Evolutionary conservation across 2,797 vertebrate species (phyloP), one percentile per base, ranked within the genome.

Genomic region (Catharus ustulatus): DNA sequence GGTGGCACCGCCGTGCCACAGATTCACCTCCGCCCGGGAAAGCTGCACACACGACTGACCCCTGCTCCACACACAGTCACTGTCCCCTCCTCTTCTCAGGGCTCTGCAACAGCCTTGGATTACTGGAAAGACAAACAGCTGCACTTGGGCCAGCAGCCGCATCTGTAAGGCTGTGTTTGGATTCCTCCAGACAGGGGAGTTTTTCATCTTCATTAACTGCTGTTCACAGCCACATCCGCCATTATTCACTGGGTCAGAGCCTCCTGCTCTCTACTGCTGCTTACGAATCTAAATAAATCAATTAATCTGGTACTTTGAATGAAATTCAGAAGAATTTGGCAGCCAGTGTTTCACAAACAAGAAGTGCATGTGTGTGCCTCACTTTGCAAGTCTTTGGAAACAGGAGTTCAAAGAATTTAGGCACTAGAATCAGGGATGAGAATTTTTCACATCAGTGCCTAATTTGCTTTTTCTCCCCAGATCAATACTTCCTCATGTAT

Each of bases 121-220:
- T 74, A 75, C 87, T 77, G 84, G 32, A 72, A 92, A 92, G 94
- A 94, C 89, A 95, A 95, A 94, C 90, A 86, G 91, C 79, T 86
- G 82, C 89, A 66, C 90, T 95, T 69, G 91, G 94, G 90, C 95
- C 89, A 91, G 26, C 72, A 91, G 79, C 34, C 68, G 73, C 74
- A 17, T 74, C n/a, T 51, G 46, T 58, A 75, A 66, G 79, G 7
- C 69, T 80, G 68, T 93, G 88, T 93, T 91, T 96, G 89, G 93
- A 87, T 89, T 93, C 29, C 78, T 71, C 45, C 0, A 23, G 75
- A 77, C 92, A 85, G 84, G 78, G 68, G 64, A 94, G 88, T 29
- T 95, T 93, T 95, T 89, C 84, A 93, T 95, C 96, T 93, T 93
- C 92, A 82, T 92, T 93, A 95, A 87, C 79, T 57, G 82, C 87